phyloP scores from a whole-genome alignment of 2,888 invertebrate species.

The Balanococcus diminutus region DNA sequence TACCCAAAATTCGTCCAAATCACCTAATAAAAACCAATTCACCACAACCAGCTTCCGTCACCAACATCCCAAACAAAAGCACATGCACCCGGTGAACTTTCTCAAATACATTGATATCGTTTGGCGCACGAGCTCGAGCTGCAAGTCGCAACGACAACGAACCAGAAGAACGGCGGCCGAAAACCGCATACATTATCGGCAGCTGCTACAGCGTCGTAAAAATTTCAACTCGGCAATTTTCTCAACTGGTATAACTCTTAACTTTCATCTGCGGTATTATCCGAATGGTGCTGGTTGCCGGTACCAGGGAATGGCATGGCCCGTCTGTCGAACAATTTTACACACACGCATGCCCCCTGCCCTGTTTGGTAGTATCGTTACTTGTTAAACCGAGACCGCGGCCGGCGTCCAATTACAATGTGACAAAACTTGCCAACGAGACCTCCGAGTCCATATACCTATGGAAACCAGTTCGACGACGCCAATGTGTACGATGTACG shows the following conservation, averaged over 20 bases:
- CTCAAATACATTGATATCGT: too few relatives aligned
- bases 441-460: background rate
- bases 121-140: too few relatives aligned
- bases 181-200: background rate
- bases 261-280: constrained; percentile 25
- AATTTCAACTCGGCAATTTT: constrained; percentile 12
- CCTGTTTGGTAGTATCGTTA: too few relatives aligned
- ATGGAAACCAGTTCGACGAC: background rate
- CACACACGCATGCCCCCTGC: background rate
- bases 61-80: too few relatives aligned
- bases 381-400: background rate
- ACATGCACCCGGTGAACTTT: too few relatives aligned
- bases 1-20: too few relatives aligned
- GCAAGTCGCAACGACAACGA: too few relatives aligned
- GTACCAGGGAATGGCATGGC: too few relatives aligned
- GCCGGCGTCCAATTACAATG: background rate
- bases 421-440: background rate
- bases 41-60: too few relatives aligned
- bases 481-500: background rate
- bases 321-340: background rate
- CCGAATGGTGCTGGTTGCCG: background rate
- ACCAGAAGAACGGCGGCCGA: too few relatives aligned
- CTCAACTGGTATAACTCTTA: background rate
- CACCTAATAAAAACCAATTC: too few relatives aligned
- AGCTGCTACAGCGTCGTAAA: constrained; percentile 1